Evolutionary conservation across 2,888 invertebrate species (phyloP), one percentile per base, ranked within the genome.

Genomic region (Orchesella flavescens): DNA sequence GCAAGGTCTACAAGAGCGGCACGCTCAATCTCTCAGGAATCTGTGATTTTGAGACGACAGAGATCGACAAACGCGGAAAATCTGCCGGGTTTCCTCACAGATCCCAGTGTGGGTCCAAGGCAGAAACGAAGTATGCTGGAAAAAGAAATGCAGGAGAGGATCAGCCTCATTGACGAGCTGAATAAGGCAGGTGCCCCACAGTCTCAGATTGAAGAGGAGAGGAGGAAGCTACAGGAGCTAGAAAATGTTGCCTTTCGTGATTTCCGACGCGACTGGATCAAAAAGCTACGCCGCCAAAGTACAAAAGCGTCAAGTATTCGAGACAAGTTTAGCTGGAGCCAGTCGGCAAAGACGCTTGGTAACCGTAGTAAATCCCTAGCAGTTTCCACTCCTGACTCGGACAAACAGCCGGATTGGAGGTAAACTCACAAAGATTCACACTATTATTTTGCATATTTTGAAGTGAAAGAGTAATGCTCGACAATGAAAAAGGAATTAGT

Each of bases 131-230:
- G 96, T 89, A 92, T 97, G 85, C 96, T 98, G 89, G 98, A 98
- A 91, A 95, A 96, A 89, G 97, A 97, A 91, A 97, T 99, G 97
- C 97, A 96, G 89, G 98, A 98, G 90, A 97, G 98, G 90, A 95
- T 97, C 13, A 96, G 96, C 91, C 95, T 97, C 77, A 97, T 99
- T 85, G 97, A 96, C 90, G 98, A 98, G 90, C 91, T 99, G 87
- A 93, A 95, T 88, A 94, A 95, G 5, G 91, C 96, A 61, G 97
- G 97, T 0, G 97, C 97, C 44, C 95, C 95, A 23, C 95, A 96
- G 89, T 93, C 94, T 63, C 97, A 96, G 2, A 95, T 99, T 78
- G 97, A 98, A 89, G 94, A 95, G 88, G 98, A 99, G 91, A 94
- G 97, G 92, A 94, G 95, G 89, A 93, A 97, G 84, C 91, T 99